A percentile compares a stretch with the other conserved stretches of the same genome.
These are phyloP conservation scores for Odontomyia ornata DNA, from an alignment of 2,888 invertebrate species.

Conservation along the genomic window DNA sequence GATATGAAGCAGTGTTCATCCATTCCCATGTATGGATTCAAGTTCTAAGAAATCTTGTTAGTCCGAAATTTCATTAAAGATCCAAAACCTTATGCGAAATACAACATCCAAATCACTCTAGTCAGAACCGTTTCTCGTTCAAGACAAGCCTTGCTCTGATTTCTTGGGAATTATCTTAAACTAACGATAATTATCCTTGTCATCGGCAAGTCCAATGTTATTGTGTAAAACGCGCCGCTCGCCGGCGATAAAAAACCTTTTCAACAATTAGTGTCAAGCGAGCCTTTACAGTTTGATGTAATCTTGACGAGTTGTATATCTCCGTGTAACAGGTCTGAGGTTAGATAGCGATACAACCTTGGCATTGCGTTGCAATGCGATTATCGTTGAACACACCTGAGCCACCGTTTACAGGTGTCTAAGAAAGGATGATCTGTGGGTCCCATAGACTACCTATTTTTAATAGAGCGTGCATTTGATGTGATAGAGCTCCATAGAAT, in stretches of 20 bases:
- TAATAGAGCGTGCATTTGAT: neutral
- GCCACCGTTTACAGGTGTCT: neutral
- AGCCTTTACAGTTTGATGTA: neutral
- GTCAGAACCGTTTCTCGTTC: too few species aligned
- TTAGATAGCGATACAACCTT: neutral
- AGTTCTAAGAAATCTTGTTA: too few species aligned
- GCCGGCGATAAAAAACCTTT: neutral
- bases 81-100: too few species aligned
- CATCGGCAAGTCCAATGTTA: neutral
- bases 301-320: neutral
- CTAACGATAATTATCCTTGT: neutral
- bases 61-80: too few species aligned
- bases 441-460: neutral
- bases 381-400: neutral
- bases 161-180: neutral
- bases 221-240: neutral
- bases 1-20: too few species aligned
- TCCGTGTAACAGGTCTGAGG: neutral
- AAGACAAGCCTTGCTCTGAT: too few species aligned
- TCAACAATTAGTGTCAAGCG: slow-evolving; percentile 6
- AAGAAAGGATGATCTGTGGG: neutral
- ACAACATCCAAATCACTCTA: too few species aligned
- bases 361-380: neutral
- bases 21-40: too few species aligned
- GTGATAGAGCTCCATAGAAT: neutral